Evolutionary conservation across 2,888 invertebrate genomes (phyloP), one percentile per base, ranked within the genome.

Genomic region (Steinernema scapterisci): DNA sequence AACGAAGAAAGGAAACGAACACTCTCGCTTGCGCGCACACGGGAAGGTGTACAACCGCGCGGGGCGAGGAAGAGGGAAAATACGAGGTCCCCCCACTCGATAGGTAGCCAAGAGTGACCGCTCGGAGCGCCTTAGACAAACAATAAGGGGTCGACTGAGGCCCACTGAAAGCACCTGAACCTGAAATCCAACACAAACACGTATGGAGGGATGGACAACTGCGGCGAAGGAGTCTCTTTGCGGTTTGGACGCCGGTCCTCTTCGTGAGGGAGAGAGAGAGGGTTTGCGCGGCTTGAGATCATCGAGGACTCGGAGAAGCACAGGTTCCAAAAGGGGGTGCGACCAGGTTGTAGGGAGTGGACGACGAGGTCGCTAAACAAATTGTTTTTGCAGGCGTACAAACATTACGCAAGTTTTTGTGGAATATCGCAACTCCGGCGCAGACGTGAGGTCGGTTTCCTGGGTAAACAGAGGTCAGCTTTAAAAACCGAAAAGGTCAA

Each of bases 101-200:
- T 63, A 63, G 63, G 63, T 63, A 63, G 63, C 63, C 63, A 63
- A 63, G 63, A 63, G 63, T 63, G 63, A 63, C 63, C 63, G 63
- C 31, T 63, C 63, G 27, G 63, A 48, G 63, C 63, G 63, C 63
- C 63, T 63, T 63, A 63, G 63, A 63, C 63, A 63, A 63, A 63
- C 63, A 63, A 1, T 7, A 31, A 25, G 63, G 63, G 16, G n/a
- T 27, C 27, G 11, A 16, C 63, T 63, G 63, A 63, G 63, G 63
- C 63, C 63, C 63, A 63, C 63, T 63, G 63, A 63, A 63, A 63
- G 63, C 63, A 63, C 63, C 63, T 63, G 63, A 63, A 63, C 63
- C 63, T 25, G 31, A 63, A 63, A 63, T 63, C 63, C 63, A 63
- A 63, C 63, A 63, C 63, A 63, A 63, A 63, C 63, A 63, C 27